Evolutionary conservation across 2,113 vertebrate species (phyloP), one percentile per base, ranked within the genome.

Genomic region (Sakesphorus luctuosus): DNA sequence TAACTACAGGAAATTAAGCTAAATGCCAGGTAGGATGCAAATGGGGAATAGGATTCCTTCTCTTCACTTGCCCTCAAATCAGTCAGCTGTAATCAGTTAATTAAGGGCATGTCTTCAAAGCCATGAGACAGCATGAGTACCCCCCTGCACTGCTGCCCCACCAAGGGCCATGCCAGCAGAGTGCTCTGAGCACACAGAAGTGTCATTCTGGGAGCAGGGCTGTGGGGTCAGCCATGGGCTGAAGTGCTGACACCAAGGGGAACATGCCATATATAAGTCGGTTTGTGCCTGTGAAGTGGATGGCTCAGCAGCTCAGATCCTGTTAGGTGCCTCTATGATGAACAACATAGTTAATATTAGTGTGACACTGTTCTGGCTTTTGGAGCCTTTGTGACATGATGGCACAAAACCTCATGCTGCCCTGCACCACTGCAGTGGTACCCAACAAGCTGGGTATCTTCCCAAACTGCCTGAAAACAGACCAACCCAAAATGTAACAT

Each of bases 231-330:
- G 31, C 46, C 46, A 2, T 1, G 35, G 28, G 38, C n/a, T 33
- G 21, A 71, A 56, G 50, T 1, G 5, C 56, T 83, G 86, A 18
- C 43, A 6, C 20, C 3, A 11, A 3, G 11, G 12, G 13, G 8
- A 44, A 62, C 0, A 0, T 8, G 46, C 20, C 35, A 2, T 5
- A 11, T 17, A 7, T n/a, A 7, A 36, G 23, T n/a, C 2, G 79
- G 25, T 62, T 1, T 82, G 47, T 53, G 62, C 23, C 35, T 52
- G 18, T 17, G 38, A 43, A 74, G 15, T 2, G 23, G 3, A 9
- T 4, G 56, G 35, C 65, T 53, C n/a, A 35, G 63, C 11, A 8
- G 33, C 55, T 72, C 56, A 63, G 35, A 25, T 16, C 40, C 81
- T 47, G 15, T 7, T 65, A 61, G 79, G 33, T 88, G 62, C n/a